These are phyloP conservation scores for Carpatolechia fugitivella DNA, from an alignment of 2,888 invertebrate genomes.

Conservation along the genomic window DNA sequence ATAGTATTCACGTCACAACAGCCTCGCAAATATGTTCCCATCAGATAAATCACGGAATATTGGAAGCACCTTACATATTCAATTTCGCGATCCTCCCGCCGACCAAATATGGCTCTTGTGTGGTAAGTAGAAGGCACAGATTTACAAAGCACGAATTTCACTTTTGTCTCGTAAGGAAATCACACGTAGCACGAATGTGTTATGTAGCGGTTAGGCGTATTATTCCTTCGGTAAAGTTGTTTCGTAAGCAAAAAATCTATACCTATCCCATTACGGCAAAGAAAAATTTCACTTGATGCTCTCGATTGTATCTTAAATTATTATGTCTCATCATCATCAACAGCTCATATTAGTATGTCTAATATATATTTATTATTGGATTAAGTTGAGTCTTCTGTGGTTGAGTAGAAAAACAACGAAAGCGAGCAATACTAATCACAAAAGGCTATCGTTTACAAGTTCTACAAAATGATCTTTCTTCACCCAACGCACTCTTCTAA, in stretches of 20 bases:
- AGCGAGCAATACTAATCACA: too few species aligned
- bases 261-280: too few species aligned
- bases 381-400: too few species aligned
- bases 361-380: too few species aligned
- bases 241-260: not conserved
- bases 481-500: too few species aligned
- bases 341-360: too few species aligned
- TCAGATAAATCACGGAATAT: conserved; percentile 29
- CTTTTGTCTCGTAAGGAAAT: not conserved
- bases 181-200: not conserved
- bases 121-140: not conserved
- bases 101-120: not conserved
- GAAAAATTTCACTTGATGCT: too few species aligned
- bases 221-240: not conserved
- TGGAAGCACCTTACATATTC: conserved; percentile 23
- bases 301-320: too few species aligned
- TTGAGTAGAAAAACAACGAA: too few species aligned
- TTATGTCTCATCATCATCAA: too few species aligned
- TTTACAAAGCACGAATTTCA: not conserved
- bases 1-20: conserved; percentile 15
- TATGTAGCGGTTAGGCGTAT: not conserved
- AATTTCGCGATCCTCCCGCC: conserved; percentile 16
- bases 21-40: conserved; percentile 20
- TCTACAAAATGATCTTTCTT: too few species aligned
- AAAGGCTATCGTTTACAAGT: too few species aligned